Conservation (phyloP, 2,888 invertebrate genomes). For the Trilocha varians region DNA sequence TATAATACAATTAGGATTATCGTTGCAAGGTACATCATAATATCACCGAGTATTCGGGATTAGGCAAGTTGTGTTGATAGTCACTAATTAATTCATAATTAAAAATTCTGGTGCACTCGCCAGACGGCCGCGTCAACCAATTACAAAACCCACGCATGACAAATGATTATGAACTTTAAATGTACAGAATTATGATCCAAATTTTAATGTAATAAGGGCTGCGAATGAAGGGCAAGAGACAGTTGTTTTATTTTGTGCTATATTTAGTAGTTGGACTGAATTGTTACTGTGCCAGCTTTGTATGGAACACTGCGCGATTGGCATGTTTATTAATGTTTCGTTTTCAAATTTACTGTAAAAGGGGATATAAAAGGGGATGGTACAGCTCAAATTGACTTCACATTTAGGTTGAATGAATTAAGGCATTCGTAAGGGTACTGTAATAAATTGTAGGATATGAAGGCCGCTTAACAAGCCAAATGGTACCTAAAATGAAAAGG, state of each 20-base stretch:
- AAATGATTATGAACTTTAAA: conserved; percentile 46
- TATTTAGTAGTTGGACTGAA: conserved; percentile 68
- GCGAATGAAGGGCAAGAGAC: conserved; percentile 69
- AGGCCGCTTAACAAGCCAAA: too few relatives aligned
- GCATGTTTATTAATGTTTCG: conserved; percentile 36
- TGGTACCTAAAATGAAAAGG: too few relatives aligned
- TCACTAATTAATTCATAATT: conserved; percentile 72
- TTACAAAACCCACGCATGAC: conserved; percentile 41
- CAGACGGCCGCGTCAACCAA: conserved; percentile 59
- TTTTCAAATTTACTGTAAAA: conserved; percentile 23
- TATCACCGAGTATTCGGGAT: conserved; percentile 29
- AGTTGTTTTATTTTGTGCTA: conserved; percentile 72
- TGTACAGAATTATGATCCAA: conserved; percentile 32
- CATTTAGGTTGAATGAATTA: too few relatives aligned
- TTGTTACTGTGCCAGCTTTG: conserved; percentile 66
- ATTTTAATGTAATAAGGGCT: conserved; percentile 37
- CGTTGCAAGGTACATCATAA: not conserved
- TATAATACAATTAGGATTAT: too few relatives aligned
- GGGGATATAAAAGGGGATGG: not conserved
- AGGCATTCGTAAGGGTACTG: too few relatives aligned
- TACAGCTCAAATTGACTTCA: not conserved
- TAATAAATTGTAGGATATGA: too few relatives aligned
- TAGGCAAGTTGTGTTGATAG: conserved; percentile 65
- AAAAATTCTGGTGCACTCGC: conserved; percentile 70
- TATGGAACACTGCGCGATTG: conserved; percentile 47